Evolutionary conservation across 1,140 invertebrate species (phyloP).

Genomic region (Bombus pyrosoma): DNA sequence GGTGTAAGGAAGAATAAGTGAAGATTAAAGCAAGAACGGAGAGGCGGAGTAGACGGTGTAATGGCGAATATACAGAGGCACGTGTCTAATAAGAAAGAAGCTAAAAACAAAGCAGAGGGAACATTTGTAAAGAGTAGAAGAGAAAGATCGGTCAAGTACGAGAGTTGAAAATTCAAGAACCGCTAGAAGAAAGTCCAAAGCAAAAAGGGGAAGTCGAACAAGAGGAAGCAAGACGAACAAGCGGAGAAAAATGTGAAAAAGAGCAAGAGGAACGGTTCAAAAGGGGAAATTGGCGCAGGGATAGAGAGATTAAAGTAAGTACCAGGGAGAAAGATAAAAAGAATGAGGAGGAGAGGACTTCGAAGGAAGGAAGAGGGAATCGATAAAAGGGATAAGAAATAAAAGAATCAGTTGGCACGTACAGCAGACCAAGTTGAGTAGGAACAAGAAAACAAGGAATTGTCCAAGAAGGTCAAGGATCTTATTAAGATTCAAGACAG

Average conservation of each 20-base stretch:
- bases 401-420: background rate
- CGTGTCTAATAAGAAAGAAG: no score
- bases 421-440: background rate
- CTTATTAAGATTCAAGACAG: background rate
- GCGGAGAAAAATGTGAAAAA: background rate
- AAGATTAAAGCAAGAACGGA: background rate
- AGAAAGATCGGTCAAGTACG: background rate
- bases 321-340: background rate
- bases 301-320: background rate
- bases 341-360: no score
- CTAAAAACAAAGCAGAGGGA: background rate
- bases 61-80: background rate
- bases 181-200: background rate
- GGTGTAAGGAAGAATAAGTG: background rate
- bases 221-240: background rate
- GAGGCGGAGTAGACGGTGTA: no score
- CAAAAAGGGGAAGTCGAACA: background rate
- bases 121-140: no score
- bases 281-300: background rate
- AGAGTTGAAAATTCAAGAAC: background rate
- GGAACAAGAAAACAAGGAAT: background rate
- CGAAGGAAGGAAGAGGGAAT: background rate
- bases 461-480: background rate
- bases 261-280: no score
- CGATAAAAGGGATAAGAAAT: background rate